Conservation (phyloP, 1,140 invertebrate genomes). For the Bombus picipes region DNA sequence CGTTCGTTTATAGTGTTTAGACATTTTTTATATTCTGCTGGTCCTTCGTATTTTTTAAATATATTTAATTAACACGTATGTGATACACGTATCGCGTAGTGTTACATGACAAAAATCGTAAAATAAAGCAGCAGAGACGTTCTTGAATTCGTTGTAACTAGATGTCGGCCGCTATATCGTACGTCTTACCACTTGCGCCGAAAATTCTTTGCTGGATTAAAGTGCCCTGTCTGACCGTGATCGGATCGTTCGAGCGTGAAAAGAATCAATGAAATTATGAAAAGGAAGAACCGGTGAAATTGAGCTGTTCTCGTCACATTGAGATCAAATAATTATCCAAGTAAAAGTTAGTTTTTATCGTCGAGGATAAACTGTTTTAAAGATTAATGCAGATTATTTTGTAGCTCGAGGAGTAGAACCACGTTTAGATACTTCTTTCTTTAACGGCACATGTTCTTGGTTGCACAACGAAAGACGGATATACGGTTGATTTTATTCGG, state of each 20-base stretch:
- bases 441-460: neutral
- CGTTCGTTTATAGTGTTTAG: neutral
- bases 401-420: neutral
- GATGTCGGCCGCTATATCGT: neutral
- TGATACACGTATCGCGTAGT: neutral
- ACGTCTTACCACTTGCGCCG: neutral
- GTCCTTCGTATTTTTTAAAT: too few relatives aligned
- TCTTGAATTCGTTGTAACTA: neutral
- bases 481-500: neutral
- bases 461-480: neutral
- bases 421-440: neutral
- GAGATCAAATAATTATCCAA: neutral
- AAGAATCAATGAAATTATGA: too few relatives aligned
- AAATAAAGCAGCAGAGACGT: neutral
- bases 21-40: neutral
- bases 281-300: slow-evolving; percentile 7
- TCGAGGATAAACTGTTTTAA: neutral
- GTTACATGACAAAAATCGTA: too few relatives aligned
- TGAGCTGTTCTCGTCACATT: neutral
- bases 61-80: too few relatives aligned
- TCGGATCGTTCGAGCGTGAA: neutral
- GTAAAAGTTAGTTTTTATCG: neutral
- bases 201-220: slow-evolving; percentile 17
- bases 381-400: neutral
- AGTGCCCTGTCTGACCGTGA: neutral